phyloP scores from a whole-genome alignment of 2,797 vertebrate species.

The Sebastiscus albofasciatus region DNA sequence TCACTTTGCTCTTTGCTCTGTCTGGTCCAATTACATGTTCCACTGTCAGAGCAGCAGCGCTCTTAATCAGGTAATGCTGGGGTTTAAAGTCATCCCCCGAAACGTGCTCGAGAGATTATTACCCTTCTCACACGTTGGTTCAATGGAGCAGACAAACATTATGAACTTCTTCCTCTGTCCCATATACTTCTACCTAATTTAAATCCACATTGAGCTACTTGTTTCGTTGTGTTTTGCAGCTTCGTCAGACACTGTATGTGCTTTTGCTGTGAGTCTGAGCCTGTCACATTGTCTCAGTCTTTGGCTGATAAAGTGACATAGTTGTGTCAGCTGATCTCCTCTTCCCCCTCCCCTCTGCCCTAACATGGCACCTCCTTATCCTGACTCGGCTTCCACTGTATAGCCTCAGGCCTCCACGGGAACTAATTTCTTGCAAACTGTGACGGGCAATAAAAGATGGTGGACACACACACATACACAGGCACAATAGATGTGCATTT shows the following conservation, averaged over 20 bases:
- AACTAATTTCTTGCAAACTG: constrained; percentile 63
- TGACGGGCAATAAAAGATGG: constrained; percentile 56
- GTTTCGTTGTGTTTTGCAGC: constrained; percentile 9
- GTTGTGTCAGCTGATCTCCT: constrained; percentile 69
- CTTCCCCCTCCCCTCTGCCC: constrained; percentile 16
- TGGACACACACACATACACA: constrained; percentile 8
- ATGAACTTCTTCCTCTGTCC: not conserved
- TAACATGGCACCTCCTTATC: constrained; percentile 62
- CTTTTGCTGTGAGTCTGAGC: constrained; percentile 18
- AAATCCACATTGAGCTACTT: not conserved
- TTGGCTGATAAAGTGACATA: constrained; percentile 66
- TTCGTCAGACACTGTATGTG: constrained; percentile 13
- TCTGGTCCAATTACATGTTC: constrained; percentile 79
- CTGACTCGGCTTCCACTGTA: constrained; percentile 54
- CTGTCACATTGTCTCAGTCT: constrained; percentile 61
- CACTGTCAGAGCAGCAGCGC: constrained; percentile 61
- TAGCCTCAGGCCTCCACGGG: constrained; percentile 41
- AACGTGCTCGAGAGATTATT: constrained; percentile 58
- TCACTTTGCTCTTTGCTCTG: constrained; percentile 61
- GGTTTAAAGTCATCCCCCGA: constrained; percentile 67
- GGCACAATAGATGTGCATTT: constrained; percentile 20
- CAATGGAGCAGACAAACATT: constrained; percentile 13
- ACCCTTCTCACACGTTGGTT: constrained; percentile 24
- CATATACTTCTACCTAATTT: not conserved
- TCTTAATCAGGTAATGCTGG: constrained; percentile 77